Percentiles rank a stretch among this genome's conserved stretches.
Conservation (phyloP, 2,888 invertebrate species). For the Didymodactylos carnosus region DNA sequence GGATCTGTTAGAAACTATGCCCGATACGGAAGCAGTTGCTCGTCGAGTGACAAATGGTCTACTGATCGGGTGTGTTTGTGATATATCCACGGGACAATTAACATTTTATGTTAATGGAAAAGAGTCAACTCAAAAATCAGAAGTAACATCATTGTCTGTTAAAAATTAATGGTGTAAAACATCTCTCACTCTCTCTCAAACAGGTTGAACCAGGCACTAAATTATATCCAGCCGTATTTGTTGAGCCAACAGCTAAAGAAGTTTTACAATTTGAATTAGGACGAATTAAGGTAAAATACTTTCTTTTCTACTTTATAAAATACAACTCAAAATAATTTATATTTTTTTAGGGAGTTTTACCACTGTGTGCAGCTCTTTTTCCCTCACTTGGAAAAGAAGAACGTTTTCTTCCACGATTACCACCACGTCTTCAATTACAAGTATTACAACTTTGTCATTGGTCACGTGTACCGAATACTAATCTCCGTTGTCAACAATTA, state of each 20-base stretch:
- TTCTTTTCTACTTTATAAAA: neutral
- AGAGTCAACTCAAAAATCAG: constrained; percentile 65
- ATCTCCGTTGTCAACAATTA: constrained; percentile 75
- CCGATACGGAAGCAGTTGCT: constrained; percentile 46
- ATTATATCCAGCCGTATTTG: constrained; percentile 92
- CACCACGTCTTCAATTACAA: constrained; percentile 47
- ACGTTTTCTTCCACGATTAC: constrained; percentile 37
- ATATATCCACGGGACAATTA: constrained; percentile 76
- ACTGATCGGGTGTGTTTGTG: constrained; percentile 89
- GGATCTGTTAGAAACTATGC: constrained; percentile 77
- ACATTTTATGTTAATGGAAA: constrained; percentile 92
- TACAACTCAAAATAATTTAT: neutral
- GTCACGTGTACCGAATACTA: constrained; percentile 87
- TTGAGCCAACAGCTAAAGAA: constrained; percentile 91
- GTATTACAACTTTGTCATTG: constrained; percentile 79
- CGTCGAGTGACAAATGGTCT: constrained; percentile 44
- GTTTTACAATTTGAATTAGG: constrained; percentile 92
- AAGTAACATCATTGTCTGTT: too few relatives aligned
- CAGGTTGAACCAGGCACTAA: constrained; percentile 93
- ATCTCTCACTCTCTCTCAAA: too few relatives aligned
- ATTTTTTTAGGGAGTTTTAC: constrained; percentile 29
- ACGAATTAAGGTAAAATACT: constrained; percentile 42
- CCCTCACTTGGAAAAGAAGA: constrained; percentile 79
- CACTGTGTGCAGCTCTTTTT: constrained; percentile 79
- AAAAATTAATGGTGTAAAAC: too few relatives aligned